These are phyloP conservation scores for Amphiduros pacificus DNA, from an alignment of 2,888 invertebrate genomes.

Conservation along the genomic window DNA sequence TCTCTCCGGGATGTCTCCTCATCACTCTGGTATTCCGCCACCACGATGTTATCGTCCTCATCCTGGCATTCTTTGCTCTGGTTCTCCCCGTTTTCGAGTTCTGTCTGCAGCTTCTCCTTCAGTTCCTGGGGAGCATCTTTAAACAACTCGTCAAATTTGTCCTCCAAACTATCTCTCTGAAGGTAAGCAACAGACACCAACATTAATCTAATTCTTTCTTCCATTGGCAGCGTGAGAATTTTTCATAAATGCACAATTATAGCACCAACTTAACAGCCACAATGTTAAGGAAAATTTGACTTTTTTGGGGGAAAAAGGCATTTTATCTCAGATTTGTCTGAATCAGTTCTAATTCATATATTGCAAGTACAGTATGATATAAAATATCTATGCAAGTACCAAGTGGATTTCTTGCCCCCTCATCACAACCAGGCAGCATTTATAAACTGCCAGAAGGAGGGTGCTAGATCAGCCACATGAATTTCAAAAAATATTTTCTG, in stretches of 20 bases:
- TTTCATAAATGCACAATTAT: background rate
- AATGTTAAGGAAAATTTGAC: too few species aligned
- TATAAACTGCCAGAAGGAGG: too few species aligned
- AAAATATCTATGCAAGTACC: too few species aligned
- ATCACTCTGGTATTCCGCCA: constrained; percentile 53
- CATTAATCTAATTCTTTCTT: background rate
- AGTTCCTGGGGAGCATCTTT: constrained; percentile 45
- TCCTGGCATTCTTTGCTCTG: constrained; percentile 21
- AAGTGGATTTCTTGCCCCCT: too few species aligned
- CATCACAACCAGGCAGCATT: too few species aligned
- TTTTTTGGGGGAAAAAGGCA: too few species aligned
- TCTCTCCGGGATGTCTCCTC: constrained; percentile 43
- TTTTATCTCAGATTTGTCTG: too few species aligned
- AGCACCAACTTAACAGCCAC: too few species aligned
- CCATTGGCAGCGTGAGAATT: background rate
- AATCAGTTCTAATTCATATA: too few species aligned
- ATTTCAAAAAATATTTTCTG: too few species aligned
- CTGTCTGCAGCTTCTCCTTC: constrained; percentile 43
- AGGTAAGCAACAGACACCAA: background rate
- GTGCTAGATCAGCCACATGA: too few species aligned
- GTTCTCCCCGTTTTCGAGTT: constrained; percentile 32
- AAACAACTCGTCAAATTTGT: constrained; percentile 49
- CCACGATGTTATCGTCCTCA: constrained; percentile 42
- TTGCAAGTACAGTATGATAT: too few species aligned
- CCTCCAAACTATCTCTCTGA: constrained; percentile 41